Base-by-base conservation (phyloP, 2,888 invertebrate genomes). In the Ormia ochracea region DNA sequence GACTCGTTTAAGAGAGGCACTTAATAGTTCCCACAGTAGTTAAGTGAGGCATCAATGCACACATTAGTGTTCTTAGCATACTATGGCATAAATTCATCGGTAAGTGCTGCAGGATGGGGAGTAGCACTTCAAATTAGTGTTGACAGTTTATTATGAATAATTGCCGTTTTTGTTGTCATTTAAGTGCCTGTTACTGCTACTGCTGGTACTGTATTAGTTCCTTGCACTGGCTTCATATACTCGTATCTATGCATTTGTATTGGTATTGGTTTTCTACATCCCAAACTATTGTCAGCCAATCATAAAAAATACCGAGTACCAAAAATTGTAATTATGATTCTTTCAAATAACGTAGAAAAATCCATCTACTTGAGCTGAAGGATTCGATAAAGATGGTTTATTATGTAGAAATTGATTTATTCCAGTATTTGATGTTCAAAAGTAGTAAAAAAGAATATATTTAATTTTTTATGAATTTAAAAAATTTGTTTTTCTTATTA, bases 71-170 rank as follows among this genome's bases (percentile, higher is more conserved):
- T 23, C 7, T n/a, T n/a, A n/a, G 3, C 21, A 28, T 19, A 7
- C 2, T n/a, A n/a, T n/a, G n/a, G n/a, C n/a, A n/a, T n/a, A n/a
- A 14, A 0, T n/a, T 61, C 59, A 17, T 58, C 38, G 17, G 38
- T 28, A 38, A 7, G 48, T 77, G 77, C 66, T 76, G 59, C 58
- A 17, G 54, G 66, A 68, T 78, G 28, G 48, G 79, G 66, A 76
- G 83, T 82, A 85, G 82, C 85, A 87, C 87, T 88, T 87, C 82
- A 85, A 85, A 84, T 85, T 85, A 86, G 87, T 88, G 88, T 87
- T 87, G 88, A 88, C 88, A 88, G 86, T 84, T 83, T 81, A 84
- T 83, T 72, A 68, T 85, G 85, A 87, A 87, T 86, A 88, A 88
- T 88, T 85, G 83, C 84, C 78, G 69, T 54, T 36, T 73, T 36